A percentile compares a stretch with the other conserved stretches of the same genome.
phyloP scores from a whole-genome alignment of 1,140 invertebrate genomes.

The Zeugodacus cucurbitae region DNA sequence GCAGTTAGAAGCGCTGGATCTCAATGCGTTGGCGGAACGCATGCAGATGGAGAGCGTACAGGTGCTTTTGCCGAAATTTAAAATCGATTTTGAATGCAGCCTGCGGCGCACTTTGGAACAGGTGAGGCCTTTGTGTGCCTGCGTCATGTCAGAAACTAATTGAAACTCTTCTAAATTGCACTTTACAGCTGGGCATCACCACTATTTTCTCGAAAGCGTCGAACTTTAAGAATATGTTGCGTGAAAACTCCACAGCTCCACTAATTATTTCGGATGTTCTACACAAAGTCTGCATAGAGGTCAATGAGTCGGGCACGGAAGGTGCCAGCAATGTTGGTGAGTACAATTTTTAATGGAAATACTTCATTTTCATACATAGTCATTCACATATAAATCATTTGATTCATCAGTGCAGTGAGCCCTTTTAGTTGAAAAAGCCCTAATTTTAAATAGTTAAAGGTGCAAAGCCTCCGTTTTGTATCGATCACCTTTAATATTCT shows the following conservation, averaged over 20 bases:
- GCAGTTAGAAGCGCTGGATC: slow-evolving; percentile 65
- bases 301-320: slow-evolving; percentile 58
- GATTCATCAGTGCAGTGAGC: no score
- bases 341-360: not conserved
- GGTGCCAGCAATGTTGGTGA: slow-evolving; percentile 26
- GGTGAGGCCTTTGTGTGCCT: slow-evolving; percentile 37
- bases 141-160: not conserved
- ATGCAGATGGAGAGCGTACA: slow-evolving; percentile 65
- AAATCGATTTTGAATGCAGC: slow-evolving; percentile 70
- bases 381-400: not conserved
- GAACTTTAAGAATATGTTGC: slow-evolving; percentile 59
- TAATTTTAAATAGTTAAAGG: no score
- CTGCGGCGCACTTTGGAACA: slow-evolving; percentile 53
- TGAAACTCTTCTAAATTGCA: not conserved
- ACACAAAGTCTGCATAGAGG: slow-evolving; percentile 55
- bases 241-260: slow-evolving; percentile 25
- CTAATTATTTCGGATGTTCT: slow-evolving; percentile 55
- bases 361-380: not conserved
- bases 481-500: no score
- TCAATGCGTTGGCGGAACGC: slow-evolving; percentile 59
- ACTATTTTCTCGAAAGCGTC: slow-evolving; percentile 53
- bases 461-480: no score
- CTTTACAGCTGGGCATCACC: slow-evolving; percentile 51
- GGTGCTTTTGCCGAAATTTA: slow-evolving; percentile 77
- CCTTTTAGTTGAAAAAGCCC: no score